Evolutionary conservation across 2,113 vertebrate species (phyloP).

Genomic region (Sphaerodactylus townsendi): DNA sequence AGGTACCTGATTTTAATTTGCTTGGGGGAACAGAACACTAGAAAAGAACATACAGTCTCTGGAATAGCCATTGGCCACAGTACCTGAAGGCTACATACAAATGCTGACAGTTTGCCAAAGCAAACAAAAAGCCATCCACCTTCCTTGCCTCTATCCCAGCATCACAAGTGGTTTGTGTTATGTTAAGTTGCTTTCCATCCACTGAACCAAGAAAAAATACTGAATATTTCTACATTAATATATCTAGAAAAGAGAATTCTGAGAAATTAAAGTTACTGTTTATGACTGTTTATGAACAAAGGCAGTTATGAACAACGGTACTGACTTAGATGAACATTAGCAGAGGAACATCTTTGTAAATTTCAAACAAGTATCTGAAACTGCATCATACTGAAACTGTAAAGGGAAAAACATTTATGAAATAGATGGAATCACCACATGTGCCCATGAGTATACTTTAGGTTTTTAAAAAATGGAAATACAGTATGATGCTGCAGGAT

Average conservation of each 20-base stretch:
- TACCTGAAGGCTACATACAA: accelerated
- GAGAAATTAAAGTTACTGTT: too few species aligned
- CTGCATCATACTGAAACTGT: not conserved
- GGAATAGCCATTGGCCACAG: not conserved
- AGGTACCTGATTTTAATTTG: too few species aligned
- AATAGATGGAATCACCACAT: not conserved
- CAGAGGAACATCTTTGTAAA: not conserved
- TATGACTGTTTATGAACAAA: not conserved
- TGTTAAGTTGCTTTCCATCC: not conserved
- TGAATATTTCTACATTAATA: too few species aligned
- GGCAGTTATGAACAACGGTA: not conserved
- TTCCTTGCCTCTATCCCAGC: not conserved
- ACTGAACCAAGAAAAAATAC: not conserved
- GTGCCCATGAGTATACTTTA: accelerated
- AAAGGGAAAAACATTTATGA: not conserved
- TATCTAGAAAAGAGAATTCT: too few species aligned
- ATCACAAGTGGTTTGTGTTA: not conserved
- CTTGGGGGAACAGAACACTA: too few species aligned
- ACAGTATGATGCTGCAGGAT: accelerated
- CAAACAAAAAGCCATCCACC: not conserved
- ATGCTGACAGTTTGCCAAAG: not conserved
- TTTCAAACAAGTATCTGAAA: not conserved
- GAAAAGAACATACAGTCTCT: not conserved
- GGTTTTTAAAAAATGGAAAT: not conserved
- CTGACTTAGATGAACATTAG: not conserved